Evolutionary conservation across 2,113 vertebrate species (phyloP).

Genomic region (Antechinus stuartii): DNA sequence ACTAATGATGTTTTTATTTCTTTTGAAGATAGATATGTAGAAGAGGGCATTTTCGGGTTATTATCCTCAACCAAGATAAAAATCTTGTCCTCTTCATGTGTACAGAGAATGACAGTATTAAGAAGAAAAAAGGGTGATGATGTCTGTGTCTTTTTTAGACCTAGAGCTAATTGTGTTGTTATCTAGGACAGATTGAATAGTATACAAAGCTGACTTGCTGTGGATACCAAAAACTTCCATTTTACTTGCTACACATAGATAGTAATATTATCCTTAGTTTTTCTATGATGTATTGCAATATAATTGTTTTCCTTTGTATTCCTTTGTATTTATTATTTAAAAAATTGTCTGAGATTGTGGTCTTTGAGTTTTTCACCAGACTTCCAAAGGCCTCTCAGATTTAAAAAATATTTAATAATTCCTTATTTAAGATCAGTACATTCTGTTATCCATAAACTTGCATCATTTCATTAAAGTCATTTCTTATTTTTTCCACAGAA

Average conservation of each 20-base stretch:
- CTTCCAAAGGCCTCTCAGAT: not conserved
- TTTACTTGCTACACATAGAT: conserved; percentile 44
- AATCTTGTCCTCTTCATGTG: conserved; percentile 23
- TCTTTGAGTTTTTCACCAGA: not conserved
- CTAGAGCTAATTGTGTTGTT: conserved; percentile 38
- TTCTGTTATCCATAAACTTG: conserved; percentile 49
- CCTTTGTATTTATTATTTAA: not conserved
- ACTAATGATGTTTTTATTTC: conserved; percentile 40
- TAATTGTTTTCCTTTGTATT: not conserved
- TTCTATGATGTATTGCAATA: not conserved
- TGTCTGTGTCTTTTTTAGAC: conserved; percentile 39
- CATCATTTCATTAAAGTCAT: conserved; percentile 69
- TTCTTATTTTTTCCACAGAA: conserved; percentile 82
- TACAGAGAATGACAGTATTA: not conserved
- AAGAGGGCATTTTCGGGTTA: conserved; percentile 41
- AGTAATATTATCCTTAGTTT: conserved; percentile 7
- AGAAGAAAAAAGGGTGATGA: conserved; percentile 29
- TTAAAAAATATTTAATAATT: not conserved
- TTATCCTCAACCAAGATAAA: conserved; percentile 6
- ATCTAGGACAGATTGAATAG: conserved; percentile 1
- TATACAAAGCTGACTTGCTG: conserved; percentile 34
- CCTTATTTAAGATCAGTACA: conserved; percentile 6
- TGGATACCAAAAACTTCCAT: conserved; percentile 60
- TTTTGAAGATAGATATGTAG: conserved; percentile 40
- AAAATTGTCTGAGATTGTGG: not conserved